Percentiles rank a stretch among this genome's conserved stretches.
Conservation (phyloP, 2,888 invertebrate species). For the Caenorhabditis macrosperma region DNA sequence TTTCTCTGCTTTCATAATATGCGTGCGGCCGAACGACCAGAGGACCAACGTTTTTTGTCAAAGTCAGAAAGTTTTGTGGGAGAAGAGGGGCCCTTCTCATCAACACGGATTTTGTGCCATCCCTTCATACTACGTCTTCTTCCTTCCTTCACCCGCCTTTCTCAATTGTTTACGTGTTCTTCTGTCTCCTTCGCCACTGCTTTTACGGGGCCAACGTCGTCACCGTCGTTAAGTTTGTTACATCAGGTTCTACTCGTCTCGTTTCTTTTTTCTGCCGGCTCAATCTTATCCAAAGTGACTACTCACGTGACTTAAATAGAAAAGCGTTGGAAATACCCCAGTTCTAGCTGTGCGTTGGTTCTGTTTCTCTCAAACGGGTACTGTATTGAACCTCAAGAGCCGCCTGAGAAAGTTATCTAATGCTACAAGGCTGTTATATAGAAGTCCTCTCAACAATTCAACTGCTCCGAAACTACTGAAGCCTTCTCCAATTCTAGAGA, state of each 20-base stretch:
- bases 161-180: slow-evolving; percentile 59
- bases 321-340: neutral
- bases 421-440: too few species aligned
- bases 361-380: neutral
- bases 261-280: neutral
- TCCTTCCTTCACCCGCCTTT: slow-evolving; percentile 22
- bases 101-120: slow-evolving; percentile 39
- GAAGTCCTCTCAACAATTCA: too few species aligned
- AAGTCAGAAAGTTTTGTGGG: neutral
- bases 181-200: slow-evolving; percentile 17
- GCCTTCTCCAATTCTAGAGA: too few species aligned
- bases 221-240: slow-evolving; percentile 51
- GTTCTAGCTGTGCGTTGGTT: slow-evolving; percentile 12
- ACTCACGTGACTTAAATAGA: neutral
- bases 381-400: neutral
- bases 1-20: slow-evolving; percentile 17
- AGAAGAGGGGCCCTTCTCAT: slow-evolving; percentile 36
- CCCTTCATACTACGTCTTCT: slow-evolving; percentile 44
- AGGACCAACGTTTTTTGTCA: slow-evolving; percentile 22
- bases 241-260: slow-evolving; percentile 10
- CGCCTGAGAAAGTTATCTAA: neutral
- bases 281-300: neutral
- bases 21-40: neutral
- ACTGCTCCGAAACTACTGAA: too few species aligned
- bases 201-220: slow-evolving; percentile 45